Base-by-base conservation (phyloP, 2,888 invertebrate genomes). In the Argyra leucocephala region DNA sequence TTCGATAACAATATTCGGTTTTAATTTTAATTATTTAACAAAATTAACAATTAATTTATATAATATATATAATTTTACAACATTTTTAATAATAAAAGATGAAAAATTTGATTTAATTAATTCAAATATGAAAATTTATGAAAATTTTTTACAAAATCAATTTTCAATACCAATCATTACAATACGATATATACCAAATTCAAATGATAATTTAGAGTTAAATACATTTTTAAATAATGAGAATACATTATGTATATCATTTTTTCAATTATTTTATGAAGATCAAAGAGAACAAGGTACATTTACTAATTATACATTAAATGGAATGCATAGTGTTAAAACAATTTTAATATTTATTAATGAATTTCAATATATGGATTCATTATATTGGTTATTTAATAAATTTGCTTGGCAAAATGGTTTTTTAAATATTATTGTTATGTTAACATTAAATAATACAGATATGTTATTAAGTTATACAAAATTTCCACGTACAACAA, bases 11-110 rank as follows among this genome's bases (percentile, higher is more conserved):
- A 18, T 15, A 2, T 18, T 3, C 18, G n/a, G 23, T 59, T 23
- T 59, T 24, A 59, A 59, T 59, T 23, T 59, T 59, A 23, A 22
- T 23, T 23, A 59, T 23, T 24, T 59, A 23, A 12, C 10, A 23
- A 59, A 18, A n/a, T 59, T 59, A 59, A 59, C 59, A 22, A 9
- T 15, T n/a, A 23, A 23, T 59, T 23, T 59, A 23, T 23, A 59
- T 59, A 23, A 59, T 23, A 24, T 59, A 4, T 23, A 59, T 59
- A 59, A 59, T 59, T 59, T 59, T 59, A 59, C 59, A 23, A 59
- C 15, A 23, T 24, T 59, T 59, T 23, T 59, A 15, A 59, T 59
- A 18, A 23, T 59, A 6, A 59, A 23, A 23, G 23, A 59, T 59
- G 5, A 15, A 59, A 2, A 23, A 23, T 23, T 48, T 48, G 48